Evolutionary conservation across 2,888 invertebrate species (phyloP).

Genomic region (Iselma pallidipennis): DNA sequence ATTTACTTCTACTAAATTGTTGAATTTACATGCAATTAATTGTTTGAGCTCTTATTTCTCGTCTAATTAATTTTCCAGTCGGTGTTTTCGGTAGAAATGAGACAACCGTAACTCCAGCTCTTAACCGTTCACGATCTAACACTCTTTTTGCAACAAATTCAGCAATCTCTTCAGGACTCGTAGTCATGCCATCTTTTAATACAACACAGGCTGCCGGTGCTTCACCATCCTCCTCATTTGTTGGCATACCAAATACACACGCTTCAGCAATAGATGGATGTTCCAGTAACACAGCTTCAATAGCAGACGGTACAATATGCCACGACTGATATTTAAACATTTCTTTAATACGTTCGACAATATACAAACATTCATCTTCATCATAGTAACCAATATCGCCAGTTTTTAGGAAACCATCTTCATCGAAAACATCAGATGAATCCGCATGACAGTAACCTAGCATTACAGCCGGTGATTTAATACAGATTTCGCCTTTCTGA

Average conservation of each 20-base stretch:
- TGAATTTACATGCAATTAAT: not conserved
- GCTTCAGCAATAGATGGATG: slow-evolving; percentile 42
- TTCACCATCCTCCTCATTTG: slow-evolving; percentile 37
- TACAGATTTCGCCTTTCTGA: too few relatives aligned
- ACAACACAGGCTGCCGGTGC: slow-evolving; percentile 38
- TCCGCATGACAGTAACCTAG: slow-evolving; percentile 57
- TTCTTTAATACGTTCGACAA: slow-evolving; percentile 86
- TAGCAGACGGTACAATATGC: slow-evolving; percentile 51
- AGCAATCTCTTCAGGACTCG: slow-evolving; percentile 28
- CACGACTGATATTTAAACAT: slow-evolving; percentile 75
- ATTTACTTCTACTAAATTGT: too few relatives aligned
- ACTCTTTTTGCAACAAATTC: slow-evolving; percentile 36
- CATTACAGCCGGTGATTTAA: slow-evolving; percentile 29
- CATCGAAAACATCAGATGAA: slow-evolving; percentile 62
- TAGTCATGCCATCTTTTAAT: slow-evolving; percentile 13
- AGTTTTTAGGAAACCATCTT: slow-evolving; percentile 75
- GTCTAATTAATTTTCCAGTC: slow-evolving; percentile 31
- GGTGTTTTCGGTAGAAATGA: slow-evolving; percentile 39
- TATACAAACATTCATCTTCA: slow-evolving; percentile 73
- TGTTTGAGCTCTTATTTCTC: not conserved
- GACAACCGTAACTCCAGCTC: slow-evolving; percentile 41
- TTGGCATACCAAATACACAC: slow-evolving; percentile 39
- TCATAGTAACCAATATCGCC: slow-evolving; percentile 87
- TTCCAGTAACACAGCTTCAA: slow-evolving; percentile 36
- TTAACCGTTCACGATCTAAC: slow-evolving; percentile 37